A percentile compares a stretch with the other conserved stretches of the same genome.
Evolutionary conservation across 30 jellyfish, hydroid and myxozoan species (phyloP).

Genomic region (Euphysa ruthae): DNA sequence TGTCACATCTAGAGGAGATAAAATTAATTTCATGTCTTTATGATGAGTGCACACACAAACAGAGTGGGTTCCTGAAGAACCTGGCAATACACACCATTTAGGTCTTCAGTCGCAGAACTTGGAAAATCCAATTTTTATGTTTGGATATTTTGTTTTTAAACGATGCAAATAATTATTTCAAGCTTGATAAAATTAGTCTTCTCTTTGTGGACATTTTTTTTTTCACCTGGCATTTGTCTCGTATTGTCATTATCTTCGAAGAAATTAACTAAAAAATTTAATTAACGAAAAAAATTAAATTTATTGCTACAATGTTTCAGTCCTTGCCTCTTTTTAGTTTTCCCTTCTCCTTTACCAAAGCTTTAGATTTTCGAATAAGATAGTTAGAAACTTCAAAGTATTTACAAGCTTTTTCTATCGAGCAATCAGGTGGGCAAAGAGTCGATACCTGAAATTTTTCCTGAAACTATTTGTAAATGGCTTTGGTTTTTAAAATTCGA

Average conservation of each 20-base stretch:
- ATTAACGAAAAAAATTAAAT: too few species aligned
- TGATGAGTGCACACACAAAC: slow-evolving; percentile 74
- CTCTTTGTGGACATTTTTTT: not conserved
- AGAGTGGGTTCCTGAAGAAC: slow-evolving; percentile 66
- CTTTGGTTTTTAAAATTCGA: too few species aligned
- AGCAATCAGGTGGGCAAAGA: slow-evolving; percentile 41
- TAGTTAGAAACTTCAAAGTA: slow-evolving; percentile 1
- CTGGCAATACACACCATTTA: slow-evolving; percentile 57
- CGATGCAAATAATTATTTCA: slow-evolving; percentile 30
- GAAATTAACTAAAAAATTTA: not conserved
- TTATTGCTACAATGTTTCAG: too few species aligned
- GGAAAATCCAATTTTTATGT: slow-evolving; percentile 35
- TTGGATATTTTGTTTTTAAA: slow-evolving; percentile 32
- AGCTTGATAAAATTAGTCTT: slow-evolving; percentile 23
- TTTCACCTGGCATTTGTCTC: slow-evolving; percentile 7
- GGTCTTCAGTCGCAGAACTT: slow-evolving; percentile 60
- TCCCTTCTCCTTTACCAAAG: slow-evolving; percentile 3
- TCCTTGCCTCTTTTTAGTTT: too few species aligned
- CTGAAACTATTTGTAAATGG: not conserved
- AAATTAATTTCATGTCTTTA: slow-evolving; percentile 31
- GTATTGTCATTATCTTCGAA: slow-evolving; percentile 1
- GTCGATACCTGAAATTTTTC: slow-evolving; percentile 43
- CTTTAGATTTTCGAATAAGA: not conserved
- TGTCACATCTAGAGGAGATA: slow-evolving; percentile 13
- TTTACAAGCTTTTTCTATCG: not conserved